Percentiles rank a stretch among this genome's conserved stretches.
Conservation (phyloP, 1,140 invertebrate species). For the Wiebesia pumilae region DNA sequence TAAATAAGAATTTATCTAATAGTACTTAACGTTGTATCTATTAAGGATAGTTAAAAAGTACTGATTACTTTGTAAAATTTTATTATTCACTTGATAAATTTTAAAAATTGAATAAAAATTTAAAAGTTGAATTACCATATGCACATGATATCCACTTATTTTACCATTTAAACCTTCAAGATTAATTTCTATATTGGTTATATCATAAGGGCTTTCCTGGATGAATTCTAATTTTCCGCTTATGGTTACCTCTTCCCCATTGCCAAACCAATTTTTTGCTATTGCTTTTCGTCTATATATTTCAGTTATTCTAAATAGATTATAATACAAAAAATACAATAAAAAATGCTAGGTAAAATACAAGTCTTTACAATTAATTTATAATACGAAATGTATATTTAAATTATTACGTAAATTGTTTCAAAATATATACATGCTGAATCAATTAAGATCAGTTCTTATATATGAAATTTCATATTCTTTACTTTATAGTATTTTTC, state of each 20-base stretch:
- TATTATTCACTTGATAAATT: neutral
- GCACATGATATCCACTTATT: conserved; percentile 85
- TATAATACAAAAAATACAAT: neutral
- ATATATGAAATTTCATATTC: no score
- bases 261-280: conserved; percentile 90
- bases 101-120: neutral
- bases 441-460: no score
- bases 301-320: conserved; percentile 79
- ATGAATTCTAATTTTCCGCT: conserved; percentile 86
- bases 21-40: no score
- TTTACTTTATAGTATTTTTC: no score
- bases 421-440: no score
- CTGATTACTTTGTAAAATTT: no score
- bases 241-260: conserved; percentile 79
- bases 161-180: conserved; percentile 83
- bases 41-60: no score
- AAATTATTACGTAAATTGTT: no score
- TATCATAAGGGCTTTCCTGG: conserved; percentile 90
- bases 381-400: no score
- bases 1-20: no score
- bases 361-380: conserved; percentile 82
- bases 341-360: neutral
- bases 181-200: conserved; percentile 86
- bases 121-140: conserved; percentile 78
- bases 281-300: conserved; percentile 88